A percentile compares a stretch with the other conserved stretches of the same genome.
phyloP scores from a whole-genome alignment of 1,140 invertebrate genomes.

The Drosophila paulistorum region DNA sequence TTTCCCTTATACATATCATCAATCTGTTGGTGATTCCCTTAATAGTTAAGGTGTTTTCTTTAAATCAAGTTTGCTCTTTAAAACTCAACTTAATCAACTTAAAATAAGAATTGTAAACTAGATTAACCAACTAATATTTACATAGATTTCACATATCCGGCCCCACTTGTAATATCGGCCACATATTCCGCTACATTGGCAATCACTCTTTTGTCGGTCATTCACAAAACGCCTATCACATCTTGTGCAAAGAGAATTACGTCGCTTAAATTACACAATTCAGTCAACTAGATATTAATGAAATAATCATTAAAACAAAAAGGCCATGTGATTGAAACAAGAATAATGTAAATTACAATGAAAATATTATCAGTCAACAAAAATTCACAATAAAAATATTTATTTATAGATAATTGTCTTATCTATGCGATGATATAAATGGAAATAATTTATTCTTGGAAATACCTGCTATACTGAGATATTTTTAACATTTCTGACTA shows the following conservation, averaged over 20 bases:
- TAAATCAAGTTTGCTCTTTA: too few species aligned
- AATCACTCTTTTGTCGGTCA: background rate
- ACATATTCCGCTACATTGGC: too few species aligned
- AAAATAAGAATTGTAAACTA: too few species aligned
- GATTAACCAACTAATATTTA: too few species aligned
- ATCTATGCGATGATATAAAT: background rate
- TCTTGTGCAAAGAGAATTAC: background rate
- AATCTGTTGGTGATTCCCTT: too few species aligned
- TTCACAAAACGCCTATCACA: background rate
- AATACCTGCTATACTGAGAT: background rate
- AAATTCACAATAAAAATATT: constrained; percentile 5
- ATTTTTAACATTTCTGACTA: background rate
- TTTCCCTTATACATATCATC: too few species aligned
- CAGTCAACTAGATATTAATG: background rate
- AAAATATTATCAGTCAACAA: background rate
- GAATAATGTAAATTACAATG: background rate
- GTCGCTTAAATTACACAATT: background rate
- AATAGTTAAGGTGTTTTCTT: too few species aligned
- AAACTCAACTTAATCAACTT: too few species aligned
- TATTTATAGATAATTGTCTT: background rate
- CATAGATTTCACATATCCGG: too few species aligned
- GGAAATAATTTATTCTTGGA: background rate
- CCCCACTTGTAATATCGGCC: too few species aligned
- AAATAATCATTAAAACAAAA: background rate
- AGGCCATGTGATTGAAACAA: background rate